Conservation (phyloP, 2,797 vertebrate genomes). For the Tangara arthus region DNA sequence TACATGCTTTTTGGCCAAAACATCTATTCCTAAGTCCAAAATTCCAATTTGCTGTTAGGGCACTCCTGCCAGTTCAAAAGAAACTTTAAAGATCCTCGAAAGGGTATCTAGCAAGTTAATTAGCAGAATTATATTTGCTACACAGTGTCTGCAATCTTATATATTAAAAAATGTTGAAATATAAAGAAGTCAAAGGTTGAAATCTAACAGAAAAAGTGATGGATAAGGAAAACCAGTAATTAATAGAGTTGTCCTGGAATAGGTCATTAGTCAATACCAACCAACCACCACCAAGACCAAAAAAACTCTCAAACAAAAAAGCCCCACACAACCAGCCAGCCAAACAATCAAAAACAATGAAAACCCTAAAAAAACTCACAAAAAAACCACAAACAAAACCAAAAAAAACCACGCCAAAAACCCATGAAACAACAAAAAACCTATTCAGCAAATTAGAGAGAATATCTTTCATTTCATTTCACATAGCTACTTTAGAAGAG, state of each 20-base stretch:
- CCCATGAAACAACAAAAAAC: neutral
- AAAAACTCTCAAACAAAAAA: neutral
- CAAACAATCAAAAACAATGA: neutral
- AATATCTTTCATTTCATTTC: neutral
- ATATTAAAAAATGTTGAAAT: neutral
- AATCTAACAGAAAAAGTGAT: neutral
- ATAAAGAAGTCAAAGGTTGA: neutral
- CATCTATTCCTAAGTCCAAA: neutral
- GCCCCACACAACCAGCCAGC: accelerated
- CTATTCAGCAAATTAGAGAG: neutral
- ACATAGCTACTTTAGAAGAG: accelerated
- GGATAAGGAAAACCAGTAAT: neutral
- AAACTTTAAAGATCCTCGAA: neutral
- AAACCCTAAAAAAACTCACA: accelerated
- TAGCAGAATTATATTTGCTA: neutral
- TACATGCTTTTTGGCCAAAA: neutral
- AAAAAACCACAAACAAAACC: neutral
- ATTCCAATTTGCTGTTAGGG: neutral
- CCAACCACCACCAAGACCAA: accelerated
- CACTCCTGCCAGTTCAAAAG: neutral
- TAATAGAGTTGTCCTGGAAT: neutral
- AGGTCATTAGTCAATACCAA: neutral
- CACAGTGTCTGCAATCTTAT: neutral
- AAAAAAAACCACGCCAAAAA: accelerated
- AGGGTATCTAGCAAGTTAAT: neutral